Evolutionary conservation across 2,113 vertebrate genomes (phyloP), one percentile per base, ranked within the genome.

Genomic region (Mystacornis crossleyi): DNA sequence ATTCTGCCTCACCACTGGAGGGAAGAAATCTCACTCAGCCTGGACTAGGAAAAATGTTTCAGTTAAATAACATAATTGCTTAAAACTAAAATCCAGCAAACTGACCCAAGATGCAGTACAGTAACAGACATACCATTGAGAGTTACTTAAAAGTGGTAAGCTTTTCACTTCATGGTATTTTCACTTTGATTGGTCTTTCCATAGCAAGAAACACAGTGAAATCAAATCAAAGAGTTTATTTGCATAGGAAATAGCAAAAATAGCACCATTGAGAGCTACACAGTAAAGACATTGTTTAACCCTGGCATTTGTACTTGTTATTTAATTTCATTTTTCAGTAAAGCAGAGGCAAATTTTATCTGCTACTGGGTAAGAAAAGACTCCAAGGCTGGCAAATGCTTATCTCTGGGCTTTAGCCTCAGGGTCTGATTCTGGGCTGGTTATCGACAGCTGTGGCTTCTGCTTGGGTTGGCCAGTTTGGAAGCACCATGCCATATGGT

Each of bases 171-270:
- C 16, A 31, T 51, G 24, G 10, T 75, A 58, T 73, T 84, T 95
- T 70, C 62, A 66, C 47, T 93, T 91, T 86, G 58, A 85, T 69
- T 86, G 19, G 55, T 58, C 85, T 94, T 86, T 86, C 60, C 36
- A 74, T 48, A 83, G 55, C 26, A 88, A 96, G 82, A 86, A 73
- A 81, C 73, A 86, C 48, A 61, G 40, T 86, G 75, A 92, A 95
- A 94, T 95, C 51, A 95, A 95, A 92, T 86, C 86, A 93, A 90
- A 93, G 60, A 95, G 31, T 78, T 96, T 95, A 96, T 96, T 96
- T 93, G 86, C 85, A 94, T 54, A 80, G 71, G 60, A 92, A 93
- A 94, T 67, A 92, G 92, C 34, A 94, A 91, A 88, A 91, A 88
- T 57, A 93, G 86, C 92, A 96, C 93, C 90, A 85, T 10, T 55